These are phyloP conservation scores for Leptodactylus fallax DNA, from an alignment of 2,797 vertebrate species.

Conservation along the genomic window DNA sequence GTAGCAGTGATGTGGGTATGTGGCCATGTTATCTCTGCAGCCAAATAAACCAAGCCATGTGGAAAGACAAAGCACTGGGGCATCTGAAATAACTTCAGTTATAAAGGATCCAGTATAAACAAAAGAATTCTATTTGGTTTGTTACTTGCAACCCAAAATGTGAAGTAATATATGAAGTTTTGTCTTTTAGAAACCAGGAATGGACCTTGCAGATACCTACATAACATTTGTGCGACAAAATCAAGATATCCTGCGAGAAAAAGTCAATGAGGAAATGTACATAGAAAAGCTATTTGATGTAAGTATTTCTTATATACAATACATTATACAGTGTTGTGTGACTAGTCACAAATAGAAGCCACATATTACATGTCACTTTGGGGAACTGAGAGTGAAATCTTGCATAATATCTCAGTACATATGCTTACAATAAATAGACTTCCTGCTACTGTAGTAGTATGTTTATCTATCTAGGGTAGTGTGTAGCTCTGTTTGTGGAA, in stretches of 20 bases:
- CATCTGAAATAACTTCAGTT: background rate
- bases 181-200: constrained; percentile 87
- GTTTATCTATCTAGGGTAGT: no score
- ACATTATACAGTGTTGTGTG: background rate
- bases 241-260: constrained; percentile 92
- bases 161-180: background rate
- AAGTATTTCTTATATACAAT: constrained; percentile 74
- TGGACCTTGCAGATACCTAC: constrained; percentile 95
- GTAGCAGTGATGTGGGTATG: no score
- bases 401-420: background rate
- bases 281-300: constrained; percentile 93
- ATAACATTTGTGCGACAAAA: constrained; percentile 95
- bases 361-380: background rate
- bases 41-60: no score
- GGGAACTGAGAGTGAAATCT: background rate
- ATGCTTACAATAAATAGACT: background rate
- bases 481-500: no score
- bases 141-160: no score
- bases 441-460: background rate
- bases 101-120: background rate
- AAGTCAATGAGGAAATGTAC: constrained; percentile 91
- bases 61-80: no score
- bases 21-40: no score
- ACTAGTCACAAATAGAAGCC: background rate
- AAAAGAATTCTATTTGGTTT: no score